A percentile compares a stretch with the other conserved stretches of the same genome.
These are phyloP conservation scores for Lepidocolaptes lacrymiger DNA, from an alignment of 2,797 vertebrate genomes.

Conservation along the genomic window DNA sequence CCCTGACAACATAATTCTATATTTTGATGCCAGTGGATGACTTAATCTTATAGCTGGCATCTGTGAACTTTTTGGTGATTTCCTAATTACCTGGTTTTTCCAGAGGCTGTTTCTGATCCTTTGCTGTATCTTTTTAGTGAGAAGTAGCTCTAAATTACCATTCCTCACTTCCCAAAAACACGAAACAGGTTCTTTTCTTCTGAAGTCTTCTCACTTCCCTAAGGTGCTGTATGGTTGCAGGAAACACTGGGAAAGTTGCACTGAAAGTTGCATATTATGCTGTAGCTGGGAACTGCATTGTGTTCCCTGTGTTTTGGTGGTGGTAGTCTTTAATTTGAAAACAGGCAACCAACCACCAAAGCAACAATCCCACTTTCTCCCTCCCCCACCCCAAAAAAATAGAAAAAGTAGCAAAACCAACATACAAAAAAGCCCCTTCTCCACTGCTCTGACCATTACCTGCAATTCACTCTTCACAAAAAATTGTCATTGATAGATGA, in stretches of 20 bases:
- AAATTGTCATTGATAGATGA: neutral
- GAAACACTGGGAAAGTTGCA: neutral
- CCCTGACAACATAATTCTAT: neutral
- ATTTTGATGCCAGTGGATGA: neutral
- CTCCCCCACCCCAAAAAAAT: too few relatives aligned
- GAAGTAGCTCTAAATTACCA: neutral
- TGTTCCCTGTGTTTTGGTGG: neutral
- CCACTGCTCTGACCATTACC: neutral
- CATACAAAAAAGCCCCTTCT: neutral
- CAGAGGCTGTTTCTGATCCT: neutral
- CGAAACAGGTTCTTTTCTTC: neutral
- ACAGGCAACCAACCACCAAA: neutral
- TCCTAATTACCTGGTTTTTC: neutral
- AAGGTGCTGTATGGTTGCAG: neutral
- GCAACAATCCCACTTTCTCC: neutral
- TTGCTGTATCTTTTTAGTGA: neutral
- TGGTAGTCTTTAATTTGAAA: neutral
- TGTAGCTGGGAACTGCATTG: neutral
- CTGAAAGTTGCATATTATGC: neutral
- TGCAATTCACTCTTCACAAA: neutral
- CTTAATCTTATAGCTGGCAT: neutral
- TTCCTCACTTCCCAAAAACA: neutral
- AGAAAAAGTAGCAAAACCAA: too few relatives aligned
- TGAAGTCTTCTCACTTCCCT: neutral
- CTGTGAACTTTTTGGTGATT: neutral